Evolutionary conservation across 1,140 invertebrate genomes (phyloP).

Genomic region (Himalopsyche phryganea): DNA sequence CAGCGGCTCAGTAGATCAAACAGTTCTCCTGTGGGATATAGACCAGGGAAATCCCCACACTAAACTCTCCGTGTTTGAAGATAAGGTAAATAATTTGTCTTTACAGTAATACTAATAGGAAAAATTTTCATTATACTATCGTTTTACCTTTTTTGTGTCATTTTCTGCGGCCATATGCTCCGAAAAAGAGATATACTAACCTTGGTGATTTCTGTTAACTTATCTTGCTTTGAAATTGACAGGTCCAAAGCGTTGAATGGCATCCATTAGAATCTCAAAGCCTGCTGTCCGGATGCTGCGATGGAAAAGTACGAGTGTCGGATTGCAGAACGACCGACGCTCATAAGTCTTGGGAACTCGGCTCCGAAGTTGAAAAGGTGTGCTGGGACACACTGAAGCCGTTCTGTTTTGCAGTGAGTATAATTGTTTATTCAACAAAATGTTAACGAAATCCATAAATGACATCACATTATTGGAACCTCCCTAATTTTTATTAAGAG

Average conservation of each 20-base stretch:
- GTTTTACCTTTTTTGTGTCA: too few relatives aligned
- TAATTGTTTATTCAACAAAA: not conserved
- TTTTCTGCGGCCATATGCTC: too few relatives aligned
- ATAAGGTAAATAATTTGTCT: slow-evolving; percentile 69
- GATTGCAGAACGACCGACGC: slow-evolving; percentile 71
- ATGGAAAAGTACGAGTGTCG: slow-evolving; percentile 67
- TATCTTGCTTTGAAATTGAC: too few relatives aligned
- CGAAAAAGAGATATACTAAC: too few relatives aligned
- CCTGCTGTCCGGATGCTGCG: slow-evolving; percentile 72
- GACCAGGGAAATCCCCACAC: slow-evolving; percentile 70
- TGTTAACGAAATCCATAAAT: too few relatives aligned
- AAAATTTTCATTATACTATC: too few relatives aligned
- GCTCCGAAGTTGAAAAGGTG: slow-evolving; percentile 82
- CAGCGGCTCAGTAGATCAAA: slow-evolving; percentile 87
- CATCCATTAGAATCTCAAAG: slow-evolving; percentile 79
- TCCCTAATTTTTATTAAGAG: too few relatives aligned
- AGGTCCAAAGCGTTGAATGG: slow-evolving; percentile 82
- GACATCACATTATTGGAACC: too few relatives aligned
- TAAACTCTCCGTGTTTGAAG: slow-evolving; percentile 69
- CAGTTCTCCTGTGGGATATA: slow-evolving; percentile 91
- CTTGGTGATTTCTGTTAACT: too few relatives aligned
- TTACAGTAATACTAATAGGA: too few relatives aligned
- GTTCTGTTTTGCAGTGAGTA: slow-evolving; percentile 69
- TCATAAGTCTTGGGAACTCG: slow-evolving; percentile 68
- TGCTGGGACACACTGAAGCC: slow-evolving; percentile 77